phyloP scores from a whole-genome alignment of 2,888 invertebrate species.

The Epiblema foenella region DNA sequence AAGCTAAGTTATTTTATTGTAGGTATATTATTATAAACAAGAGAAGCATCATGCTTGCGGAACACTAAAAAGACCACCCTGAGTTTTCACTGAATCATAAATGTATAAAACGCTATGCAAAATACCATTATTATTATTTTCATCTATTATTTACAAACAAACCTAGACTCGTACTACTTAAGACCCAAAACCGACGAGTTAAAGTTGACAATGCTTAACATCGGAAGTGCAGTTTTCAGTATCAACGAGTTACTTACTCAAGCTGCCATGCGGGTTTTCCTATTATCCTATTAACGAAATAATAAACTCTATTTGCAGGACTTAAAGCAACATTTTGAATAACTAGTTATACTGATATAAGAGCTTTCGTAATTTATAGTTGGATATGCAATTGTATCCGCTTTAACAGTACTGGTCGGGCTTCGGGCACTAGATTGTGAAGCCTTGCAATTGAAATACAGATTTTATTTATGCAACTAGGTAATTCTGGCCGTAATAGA shows the following conservation, averaged over 20 bases:
- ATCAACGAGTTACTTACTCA: background rate
- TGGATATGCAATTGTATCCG: slow-evolving; percentile 36
- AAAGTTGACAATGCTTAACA: slow-evolving; percentile 1
- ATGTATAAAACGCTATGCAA: slow-evolving; percentile 23
- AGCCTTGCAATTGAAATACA: slow-evolving; percentile 19
- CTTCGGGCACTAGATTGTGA: slow-evolving; percentile 34
- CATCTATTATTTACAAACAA: slow-evolving; percentile 4
- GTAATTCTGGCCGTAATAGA: background rate
- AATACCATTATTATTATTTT: slow-evolving; percentile 28
- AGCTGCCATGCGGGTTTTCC: background rate
- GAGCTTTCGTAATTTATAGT: background rate
- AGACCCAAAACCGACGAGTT: background rate
- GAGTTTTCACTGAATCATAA: slow-evolving; percentile 5
- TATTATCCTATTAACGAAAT: background rate
- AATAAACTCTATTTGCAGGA: background rate
- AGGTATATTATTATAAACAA: background rate
- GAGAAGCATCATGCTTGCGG: background rate
- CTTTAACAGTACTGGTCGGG: slow-evolving; percentile 33
- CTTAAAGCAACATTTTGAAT: background rate
- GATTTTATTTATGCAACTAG: slow-evolving; percentile 20
- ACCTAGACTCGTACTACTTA: background rate
- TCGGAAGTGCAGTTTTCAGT: slow-evolving; percentile 4
- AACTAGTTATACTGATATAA: background rate
- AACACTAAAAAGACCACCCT: slow-evolving; percentile 23
- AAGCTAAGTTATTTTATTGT: background rate